A percentile compares a stretch with the other conserved stretches of the same genome.
These are phyloP conservation scores for Galleria mellonella DNA, from an alignment of 1,140 invertebrate genomes.

Conservation along the genomic window DNA sequence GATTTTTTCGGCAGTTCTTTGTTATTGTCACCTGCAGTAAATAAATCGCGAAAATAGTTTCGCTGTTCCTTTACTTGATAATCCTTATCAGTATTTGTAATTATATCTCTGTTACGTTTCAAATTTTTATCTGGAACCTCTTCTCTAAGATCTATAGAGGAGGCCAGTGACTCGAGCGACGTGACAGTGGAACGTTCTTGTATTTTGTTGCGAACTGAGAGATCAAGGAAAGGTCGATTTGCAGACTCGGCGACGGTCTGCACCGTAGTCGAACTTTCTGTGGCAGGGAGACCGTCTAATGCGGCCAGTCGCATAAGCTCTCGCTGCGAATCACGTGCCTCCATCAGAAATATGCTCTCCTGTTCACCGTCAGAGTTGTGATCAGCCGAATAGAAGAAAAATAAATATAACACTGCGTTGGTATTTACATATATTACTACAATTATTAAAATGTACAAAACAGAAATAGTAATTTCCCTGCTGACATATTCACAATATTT, in stretches of 20 bases:
- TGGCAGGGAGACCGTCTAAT: slow-evolving; percentile 22
- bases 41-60: slow-evolving; percentile 37
- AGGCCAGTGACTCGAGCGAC: slow-evolving; percentile 57
- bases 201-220: slow-evolving; percentile 23
- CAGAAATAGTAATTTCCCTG: too few relatives aligned
- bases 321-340: slow-evolving; percentile 84
- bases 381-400: too few relatives aligned
- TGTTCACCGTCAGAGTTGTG: slow-evolving; percentile 18
- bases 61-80: slow-evolving; percentile 51
- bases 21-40: slow-evolving; percentile 32
- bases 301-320: slow-evolving; percentile 62
- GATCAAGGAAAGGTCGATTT: slow-evolving; percentile 33
- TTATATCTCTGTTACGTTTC: slow-evolving; percentile 43
- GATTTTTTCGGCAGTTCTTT: slow-evolving; percentile 45
- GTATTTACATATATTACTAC: too few relatives aligned
- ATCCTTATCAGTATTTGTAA: slow-evolving; percentile 43
- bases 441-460: too few relatives aligned
- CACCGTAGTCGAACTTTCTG: slow-evolving; percentile 12
- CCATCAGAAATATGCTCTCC: slow-evolving; percentile 86
- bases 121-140: slow-evolving; percentile 33
- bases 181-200: slow-evolving; percentile 46
- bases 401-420: too few relatives aligned
- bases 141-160: slow-evolving; percentile 42
- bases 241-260: background rate
- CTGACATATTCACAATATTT: too few relatives aligned